Evolutionary conservation across 2,888 invertebrate species (phyloP).

Genomic region (Unio delphinus): DNA sequence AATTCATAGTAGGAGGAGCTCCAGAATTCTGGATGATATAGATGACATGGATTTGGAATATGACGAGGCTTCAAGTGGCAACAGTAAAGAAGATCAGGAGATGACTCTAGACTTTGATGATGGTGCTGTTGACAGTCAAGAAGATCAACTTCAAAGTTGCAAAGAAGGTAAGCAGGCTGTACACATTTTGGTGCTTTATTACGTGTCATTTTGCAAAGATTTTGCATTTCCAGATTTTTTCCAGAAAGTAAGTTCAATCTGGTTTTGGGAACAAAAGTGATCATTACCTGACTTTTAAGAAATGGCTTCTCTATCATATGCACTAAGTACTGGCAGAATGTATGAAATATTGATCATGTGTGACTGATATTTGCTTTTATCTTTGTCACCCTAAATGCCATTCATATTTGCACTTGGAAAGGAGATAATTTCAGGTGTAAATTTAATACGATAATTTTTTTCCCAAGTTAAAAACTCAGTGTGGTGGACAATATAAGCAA

Average conservation of each 20-base stretch:
- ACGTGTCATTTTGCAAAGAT: not conserved
- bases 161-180: conserved; percentile 4
- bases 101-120: conserved; percentile 34
- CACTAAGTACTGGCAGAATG: too few relatives aligned
- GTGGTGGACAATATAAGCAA: too few relatives aligned
- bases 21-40: conserved; percentile 24
- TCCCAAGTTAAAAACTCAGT: too few relatives aligned
- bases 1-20: conserved; percentile 11
- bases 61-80: conserved; percentile 28
- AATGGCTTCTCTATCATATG: too few relatives aligned
- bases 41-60: conserved; percentile 48
- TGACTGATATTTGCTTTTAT: too few relatives aligned
- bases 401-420: too few relatives aligned
- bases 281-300: too few relatives aligned
- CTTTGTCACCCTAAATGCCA: too few relatives aligned
- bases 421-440: too few relatives aligned
- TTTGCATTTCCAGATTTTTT: not conserved
- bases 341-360: too few relatives aligned
- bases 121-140: conserved; percentile 39
- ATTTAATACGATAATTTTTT: too few relatives aligned
- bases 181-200: not conserved
- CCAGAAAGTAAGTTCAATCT: not conserved
- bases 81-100: conserved; percentile 35
- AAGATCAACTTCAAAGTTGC: conserved; percentile 5
- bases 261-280: too few relatives aligned